A percentile compares a stretch with the other conserved stretches of the same genome.
Evolutionary conservation across 2,797 vertebrate species (phyloP).

Genomic region (Cossypha niveicapilla): DNA sequence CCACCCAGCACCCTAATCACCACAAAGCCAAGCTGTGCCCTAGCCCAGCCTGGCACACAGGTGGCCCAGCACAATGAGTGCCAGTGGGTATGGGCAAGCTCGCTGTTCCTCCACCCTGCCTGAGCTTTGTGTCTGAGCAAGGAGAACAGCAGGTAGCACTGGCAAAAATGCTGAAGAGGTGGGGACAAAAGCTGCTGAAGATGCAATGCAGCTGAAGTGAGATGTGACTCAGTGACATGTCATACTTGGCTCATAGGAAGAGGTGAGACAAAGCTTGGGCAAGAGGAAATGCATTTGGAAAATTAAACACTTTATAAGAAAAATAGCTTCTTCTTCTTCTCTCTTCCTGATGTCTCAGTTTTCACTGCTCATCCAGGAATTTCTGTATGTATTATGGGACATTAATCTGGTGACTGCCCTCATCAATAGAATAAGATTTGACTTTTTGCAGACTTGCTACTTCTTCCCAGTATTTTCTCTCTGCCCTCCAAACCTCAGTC

Average conservation of each 20-base stretch:
- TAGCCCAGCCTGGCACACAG: neutral
- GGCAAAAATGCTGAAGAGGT: neutral
- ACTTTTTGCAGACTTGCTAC: neutral
- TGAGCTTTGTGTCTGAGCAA: neutral
- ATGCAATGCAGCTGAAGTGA: neutral
- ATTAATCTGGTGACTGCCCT: neutral
- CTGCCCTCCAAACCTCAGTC: neutral
- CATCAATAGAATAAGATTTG: neutral
- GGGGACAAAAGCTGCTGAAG: neutral
- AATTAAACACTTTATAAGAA: neutral
- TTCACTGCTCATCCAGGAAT: neutral
- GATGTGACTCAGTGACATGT: neutral
- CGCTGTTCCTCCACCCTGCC: neutral
- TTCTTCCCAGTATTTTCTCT: neutral
- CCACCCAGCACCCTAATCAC: neutral
- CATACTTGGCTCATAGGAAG: neutral
- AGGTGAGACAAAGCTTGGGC: neutral
- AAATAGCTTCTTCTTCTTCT: neutral
- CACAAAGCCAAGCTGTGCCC: neutral
- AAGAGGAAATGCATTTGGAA: neutral
- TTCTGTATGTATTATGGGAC: neutral
- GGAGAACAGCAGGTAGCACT: neutral
- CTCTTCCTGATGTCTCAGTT: neutral
- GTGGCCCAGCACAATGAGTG: neutral
- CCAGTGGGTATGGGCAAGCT: neutral